A percentile compares a stretch with the other conserved stretches of the same genome.
Conservation (phyloP, 2,888 invertebrate species). For the Cosmorhoe ocellata region DNA sequence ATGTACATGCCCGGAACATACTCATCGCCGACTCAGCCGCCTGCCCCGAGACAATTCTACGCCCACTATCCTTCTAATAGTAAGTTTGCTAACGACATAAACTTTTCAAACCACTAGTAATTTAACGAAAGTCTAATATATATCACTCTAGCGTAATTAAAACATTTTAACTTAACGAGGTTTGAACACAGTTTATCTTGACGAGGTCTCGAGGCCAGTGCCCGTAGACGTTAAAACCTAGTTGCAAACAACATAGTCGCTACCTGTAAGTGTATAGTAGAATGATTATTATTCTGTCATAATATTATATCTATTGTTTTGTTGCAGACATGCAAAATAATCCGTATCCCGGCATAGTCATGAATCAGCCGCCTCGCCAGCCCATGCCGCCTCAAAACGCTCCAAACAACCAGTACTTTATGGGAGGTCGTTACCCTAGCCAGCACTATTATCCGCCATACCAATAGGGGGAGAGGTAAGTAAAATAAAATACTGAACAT, state of each 20-base stretch:
- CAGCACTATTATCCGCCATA: conserved; percentile 18
- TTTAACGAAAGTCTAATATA: no score
- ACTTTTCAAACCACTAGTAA: no score
- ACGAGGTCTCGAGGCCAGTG: no score
- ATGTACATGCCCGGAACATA: conserved; percentile 2
- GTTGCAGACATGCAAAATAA: conserved; percentile 11
- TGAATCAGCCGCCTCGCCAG: conserved; percentile 8
- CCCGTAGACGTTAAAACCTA: no score
- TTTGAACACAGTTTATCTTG: no score
- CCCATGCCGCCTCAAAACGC: conserved; percentile 9
- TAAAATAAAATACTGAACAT: no score
- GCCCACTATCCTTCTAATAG: background rate
- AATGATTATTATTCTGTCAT: no score
- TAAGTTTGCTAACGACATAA: no score
- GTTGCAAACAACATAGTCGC: no score
- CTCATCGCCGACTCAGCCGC: conserved; percentile 6
- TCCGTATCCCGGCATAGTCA: conserved; percentile 3
- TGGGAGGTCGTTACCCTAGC: conserved; percentile 16
- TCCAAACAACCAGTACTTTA: conserved; percentile 6
- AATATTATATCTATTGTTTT: background rate
- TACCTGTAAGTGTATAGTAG: no score
- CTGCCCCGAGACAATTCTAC: background rate
- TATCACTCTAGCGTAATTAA: no score
- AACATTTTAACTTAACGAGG: no score
- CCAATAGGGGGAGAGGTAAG: conserved; percentile 18